These are phyloP conservation scores for Ispidina lecontei DNA, from an alignment of 2,797 vertebrate species.

Conservation along the genomic window DNA sequence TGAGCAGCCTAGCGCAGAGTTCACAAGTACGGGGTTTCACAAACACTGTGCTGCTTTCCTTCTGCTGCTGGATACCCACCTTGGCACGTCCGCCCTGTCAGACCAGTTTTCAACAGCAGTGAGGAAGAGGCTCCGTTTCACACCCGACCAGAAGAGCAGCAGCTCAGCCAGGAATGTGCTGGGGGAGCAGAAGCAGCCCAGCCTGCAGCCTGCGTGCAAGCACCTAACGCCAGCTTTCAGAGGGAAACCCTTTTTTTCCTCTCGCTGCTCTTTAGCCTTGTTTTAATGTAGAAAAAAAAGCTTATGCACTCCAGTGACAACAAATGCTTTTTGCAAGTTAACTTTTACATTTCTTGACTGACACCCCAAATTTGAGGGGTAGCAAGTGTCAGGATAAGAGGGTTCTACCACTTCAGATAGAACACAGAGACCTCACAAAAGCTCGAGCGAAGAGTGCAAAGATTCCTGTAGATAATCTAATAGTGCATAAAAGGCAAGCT, in stretches of 20 bases:
- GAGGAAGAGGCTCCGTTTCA: background rate
- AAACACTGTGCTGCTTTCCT: background rate
- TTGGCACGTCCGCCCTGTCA: background rate
- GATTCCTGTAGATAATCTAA: background rate
- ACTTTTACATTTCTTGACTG: background rate
- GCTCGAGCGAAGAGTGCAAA: background rate
- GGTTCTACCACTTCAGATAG: background rate
- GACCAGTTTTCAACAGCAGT: constrained; percentile 7
- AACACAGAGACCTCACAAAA: background rate
- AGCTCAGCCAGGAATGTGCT: rapidly evolving
- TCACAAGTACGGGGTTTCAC: background rate
- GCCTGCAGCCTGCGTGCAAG: background rate
- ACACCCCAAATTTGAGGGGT: background rate
- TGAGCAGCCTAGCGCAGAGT: background rate
- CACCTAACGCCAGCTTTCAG: background rate
- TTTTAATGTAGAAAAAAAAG: background rate
- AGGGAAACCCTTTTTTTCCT: background rate
- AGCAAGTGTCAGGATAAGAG: background rate
- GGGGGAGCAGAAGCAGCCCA: background rate
- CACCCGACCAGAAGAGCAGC: background rate
- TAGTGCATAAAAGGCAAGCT: background rate
- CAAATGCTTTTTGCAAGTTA: background rate
- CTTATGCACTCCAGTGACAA: background rate
- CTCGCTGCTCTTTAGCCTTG: background rate
- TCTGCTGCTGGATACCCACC: background rate